Base-by-base conservation (phyloP, 2,888 invertebrate genomes). In the Acanthococcus lagerstroemiae region DNA sequence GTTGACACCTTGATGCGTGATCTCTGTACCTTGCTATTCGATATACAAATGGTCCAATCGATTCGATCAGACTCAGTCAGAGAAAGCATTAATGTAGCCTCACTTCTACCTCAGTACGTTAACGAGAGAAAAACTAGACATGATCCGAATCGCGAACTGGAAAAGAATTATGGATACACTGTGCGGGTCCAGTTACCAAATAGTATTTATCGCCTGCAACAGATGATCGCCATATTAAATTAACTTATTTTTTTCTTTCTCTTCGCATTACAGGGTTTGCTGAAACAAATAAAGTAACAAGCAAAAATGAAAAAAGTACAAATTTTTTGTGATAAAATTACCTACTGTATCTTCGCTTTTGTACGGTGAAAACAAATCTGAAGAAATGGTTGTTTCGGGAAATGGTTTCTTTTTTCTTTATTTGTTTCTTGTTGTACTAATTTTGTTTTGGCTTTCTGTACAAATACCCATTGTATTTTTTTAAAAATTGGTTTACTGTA, bases 131-230 rank as follows among this genome's bases (percentile, higher is more conserved):
- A n/a, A n/a, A n/a, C n/a, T n/a, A n/a, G n/a, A n/a, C n/a, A n/a
- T n/a, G n/a, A 37, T 37, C 37, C 37, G 12, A 37, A 15, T 37
- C 2, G n/a, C 37, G 37, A 61, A 61, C 61, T 61, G 61, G 61
- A 50, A 61, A 48, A 2, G 15, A 19, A 21, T 9, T 58, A 24
- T 46, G 44, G 21, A 22, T 61, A 26, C 27, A 61, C 61, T 61
- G 61, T 61, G 61, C 61, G 61, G 61, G 61, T 61, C 61, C 61
- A 61, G 61, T 61, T 61, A 61, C 61, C 61, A 61, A 54, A 48
- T 48, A 48, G 46, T 46, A 27, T 50, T 61, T 61, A 61, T 61
- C 37, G 61, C 61, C 61, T 61, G 61, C 61, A 50, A 52, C 61
- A 61, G 61, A 61, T 27, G 9, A 21, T 48, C 48, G 17, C n/a